Conservation (phyloP, 2,797 vertebrate genomes). For the Danionella dracula region DNA sequence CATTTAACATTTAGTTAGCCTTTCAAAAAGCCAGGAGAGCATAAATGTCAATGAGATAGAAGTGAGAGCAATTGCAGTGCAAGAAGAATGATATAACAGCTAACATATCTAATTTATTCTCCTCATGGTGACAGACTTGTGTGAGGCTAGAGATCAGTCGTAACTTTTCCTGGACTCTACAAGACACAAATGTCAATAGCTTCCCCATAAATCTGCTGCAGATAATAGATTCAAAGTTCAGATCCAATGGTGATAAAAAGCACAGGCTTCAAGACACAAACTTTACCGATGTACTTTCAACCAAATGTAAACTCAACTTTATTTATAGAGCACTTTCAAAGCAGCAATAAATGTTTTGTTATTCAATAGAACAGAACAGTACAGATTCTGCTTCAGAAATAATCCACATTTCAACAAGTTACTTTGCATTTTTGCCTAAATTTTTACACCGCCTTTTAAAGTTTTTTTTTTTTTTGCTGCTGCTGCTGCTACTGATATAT, state of each 20-base stretch:
- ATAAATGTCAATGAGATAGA: background rate
- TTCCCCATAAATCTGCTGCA: constrained; percentile 39
- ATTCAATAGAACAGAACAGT: no score
- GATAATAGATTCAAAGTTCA: constrained; percentile 45
- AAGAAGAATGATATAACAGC: background rate
- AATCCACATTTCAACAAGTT: no score
- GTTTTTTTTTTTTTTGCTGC: no score
- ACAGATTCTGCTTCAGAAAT: no score
- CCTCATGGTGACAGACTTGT: constrained; percentile 13
- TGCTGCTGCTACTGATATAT: no score
- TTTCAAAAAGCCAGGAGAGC: background rate
- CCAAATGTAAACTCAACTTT: no score
- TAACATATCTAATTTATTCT: background rate
- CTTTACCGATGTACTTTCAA: background rate
- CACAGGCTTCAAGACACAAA: background rate
- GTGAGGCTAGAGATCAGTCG: constrained; percentile 41
- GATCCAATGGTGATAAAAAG: constrained; percentile 42
- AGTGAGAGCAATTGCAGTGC: background rate
- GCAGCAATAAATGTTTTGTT: no score
- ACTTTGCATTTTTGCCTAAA: no score
- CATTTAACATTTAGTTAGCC: no score
- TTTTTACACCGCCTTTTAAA: no score
- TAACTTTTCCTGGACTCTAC: constrained; percentile 38
- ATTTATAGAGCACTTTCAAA: no score
- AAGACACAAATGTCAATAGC: constrained; percentile 52